Evolutionary conservation across 2,113 vertebrate genomes (phyloP), one percentile per base, ranked within the genome.

Genomic region (Cygnus buccinator): DNA sequence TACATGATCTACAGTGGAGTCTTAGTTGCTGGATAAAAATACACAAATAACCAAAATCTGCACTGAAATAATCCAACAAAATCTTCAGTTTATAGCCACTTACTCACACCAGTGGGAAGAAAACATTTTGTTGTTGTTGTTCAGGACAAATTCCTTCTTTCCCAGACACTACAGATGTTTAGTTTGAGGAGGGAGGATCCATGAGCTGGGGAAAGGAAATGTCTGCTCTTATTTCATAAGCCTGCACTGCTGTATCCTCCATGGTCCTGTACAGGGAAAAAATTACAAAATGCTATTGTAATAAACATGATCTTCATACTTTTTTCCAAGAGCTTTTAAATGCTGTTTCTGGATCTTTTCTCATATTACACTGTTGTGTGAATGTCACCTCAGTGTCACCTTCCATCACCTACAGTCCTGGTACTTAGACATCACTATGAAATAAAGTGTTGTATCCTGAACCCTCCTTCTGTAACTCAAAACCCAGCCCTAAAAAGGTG

Each of bases 401-500:
- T 57, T 57, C 54, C 29, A 18, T 18, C 29, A 57, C 5, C 13
- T 66, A 23, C 19, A 46, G 15, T 44, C 52, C 44, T 39, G 39
- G 33, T 55, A 9, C 8, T 28, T 37, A 3, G 46, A 48, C n/a
- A 61, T 31, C 25, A 13, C 39, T 55, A 5, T 2, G 1, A 67
- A 87, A 81, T 29, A 43, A 16, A 48, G 8, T 13, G 13, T 4
- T 54, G 26, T 8, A 22, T 35, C 21, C 39, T 28, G 46, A 76
- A 29, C 8, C 7, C 5, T 72, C 13, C 57, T 74, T 43, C 63
- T 84, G 29, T 41, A 66, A 18, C 29, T 67, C 7, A 43, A 11
- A 57, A 83, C 26, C 0, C 1, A 62, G 13, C 0, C 1, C 37
- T 43, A 37, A 52, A 76, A 86, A 74, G 0, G 3, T 44, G 67